A percentile compares a stretch with the other conserved stretches of the same genome.
These are phyloP conservation scores for Metallyticus violacea DNA, from an alignment of 2,888 invertebrate species.

Conservation along the genomic window DNA sequence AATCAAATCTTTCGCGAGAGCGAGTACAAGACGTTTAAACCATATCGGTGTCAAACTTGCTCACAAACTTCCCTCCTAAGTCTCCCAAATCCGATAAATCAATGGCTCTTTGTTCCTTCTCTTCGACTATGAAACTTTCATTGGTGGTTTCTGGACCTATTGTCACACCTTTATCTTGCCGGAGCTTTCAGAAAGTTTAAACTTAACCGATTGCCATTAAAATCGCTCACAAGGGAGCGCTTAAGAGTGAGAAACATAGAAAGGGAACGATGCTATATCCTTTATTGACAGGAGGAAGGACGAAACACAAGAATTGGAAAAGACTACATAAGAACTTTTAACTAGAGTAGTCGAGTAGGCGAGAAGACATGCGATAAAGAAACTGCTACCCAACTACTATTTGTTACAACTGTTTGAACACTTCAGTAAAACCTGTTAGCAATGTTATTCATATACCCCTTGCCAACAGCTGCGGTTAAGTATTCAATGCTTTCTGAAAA, in stretches of 20 bases:
- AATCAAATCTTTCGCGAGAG: neutral
- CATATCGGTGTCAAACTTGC: neutral
- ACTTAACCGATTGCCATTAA: slow-evolving; percentile 16
- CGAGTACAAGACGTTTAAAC: neutral
- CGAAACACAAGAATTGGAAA: neutral
- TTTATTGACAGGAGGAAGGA: neutral
- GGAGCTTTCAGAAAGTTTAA: neutral
- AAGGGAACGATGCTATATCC: neutral
- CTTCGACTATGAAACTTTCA: slow-evolving; percentile 4
- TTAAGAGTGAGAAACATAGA: neutral
- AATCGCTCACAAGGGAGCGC: neutral
- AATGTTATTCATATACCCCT: no score
- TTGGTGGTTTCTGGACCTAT: slow-evolving; percentile 12
- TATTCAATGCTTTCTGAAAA: no score
- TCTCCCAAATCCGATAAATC: slow-evolving; percentile 11
- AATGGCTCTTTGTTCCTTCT: neutral
- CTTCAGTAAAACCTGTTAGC: no score
- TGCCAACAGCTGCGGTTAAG: no score
- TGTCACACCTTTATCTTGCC: slow-evolving; percentile 12
- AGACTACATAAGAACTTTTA: neutral
- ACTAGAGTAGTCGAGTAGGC: no score
- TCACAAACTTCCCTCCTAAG: neutral
- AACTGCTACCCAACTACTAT: no score
- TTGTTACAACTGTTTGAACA: no score
- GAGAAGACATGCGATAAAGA: no score